phyloP scores from a whole-genome alignment of 2,113 vertebrate genomes.

The Ranitomeya variabilis region DNA sequence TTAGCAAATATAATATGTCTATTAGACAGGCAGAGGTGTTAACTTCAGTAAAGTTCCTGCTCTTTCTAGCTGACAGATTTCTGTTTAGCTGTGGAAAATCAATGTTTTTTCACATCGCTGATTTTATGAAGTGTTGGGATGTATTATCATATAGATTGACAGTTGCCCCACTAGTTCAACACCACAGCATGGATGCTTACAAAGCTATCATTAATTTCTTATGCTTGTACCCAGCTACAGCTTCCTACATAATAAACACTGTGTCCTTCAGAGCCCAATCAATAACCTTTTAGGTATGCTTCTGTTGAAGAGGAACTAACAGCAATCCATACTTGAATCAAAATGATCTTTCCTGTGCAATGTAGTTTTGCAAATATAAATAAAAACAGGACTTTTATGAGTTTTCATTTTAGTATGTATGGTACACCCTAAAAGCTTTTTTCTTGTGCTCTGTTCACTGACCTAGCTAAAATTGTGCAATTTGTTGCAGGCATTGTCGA shows the following conservation, averaged over 20 bases:
- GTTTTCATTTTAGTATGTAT: conserved; percentile 15
- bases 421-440: conserved; percentile 24
- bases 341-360: conserved; percentile 58
- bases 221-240: conserved; percentile 65
- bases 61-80: conserved; percentile 64
- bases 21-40: conserved; percentile 61
- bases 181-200: conserved; percentile 71
- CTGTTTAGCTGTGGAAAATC: conserved; percentile 72
- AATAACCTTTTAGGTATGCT: conserved; percentile 73
- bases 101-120: conserved; percentile 72
- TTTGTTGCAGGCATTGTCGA: conserved; percentile 34
- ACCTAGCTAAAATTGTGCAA: conserved; percentile 28
- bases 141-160: conserved; percentile 83
- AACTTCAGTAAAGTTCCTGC: conserved; percentile 66
- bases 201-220: conserved; percentile 79
- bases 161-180: conserved; percentile 73
- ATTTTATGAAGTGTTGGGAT: conserved; percentile 78
- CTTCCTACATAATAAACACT: conserved; percentile 72
- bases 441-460: conserved; percentile 15
- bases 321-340: conserved; percentile 65
- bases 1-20: conserved; percentile 55
- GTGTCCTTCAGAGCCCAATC: conserved; percentile 75
- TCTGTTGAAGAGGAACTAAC: conserved; percentile 68
- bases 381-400: conserved; percentile 42
- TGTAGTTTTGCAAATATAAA: conserved; percentile 60